Evolutionary conservation across 2,113 vertebrate genomes (phyloP), one percentile per base, ranked within the genome.

Genomic region (Carollia perspicillata): DNA sequence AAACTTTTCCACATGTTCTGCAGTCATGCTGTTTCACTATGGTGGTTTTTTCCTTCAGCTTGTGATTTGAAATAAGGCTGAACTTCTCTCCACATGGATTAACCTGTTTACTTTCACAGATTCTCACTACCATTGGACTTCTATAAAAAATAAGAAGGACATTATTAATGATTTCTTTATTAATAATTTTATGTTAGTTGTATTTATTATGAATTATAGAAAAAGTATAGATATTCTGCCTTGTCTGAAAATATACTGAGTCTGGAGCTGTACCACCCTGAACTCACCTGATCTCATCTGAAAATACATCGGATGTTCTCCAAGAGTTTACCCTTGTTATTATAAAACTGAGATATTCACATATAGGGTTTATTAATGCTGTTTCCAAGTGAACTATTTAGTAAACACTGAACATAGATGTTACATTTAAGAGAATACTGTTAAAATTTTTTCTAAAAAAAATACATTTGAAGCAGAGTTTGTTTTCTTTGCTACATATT

Each of bases 1-100:
- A 93, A 55, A 47, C 60, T 75, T 71, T 65, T 8, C 89, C 92
- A 51, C 96, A 96, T 8, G 84, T 79, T 10, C 84, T 49, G 20
- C 96, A 96, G 33, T 49, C 14, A 2, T 49, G 66, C 14, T 30
- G 68, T 49, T 72, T 83, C 12, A 49, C 33, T 22, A 33, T 22
- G 4, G 17, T 74, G 40, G 80, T 72, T 71, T 86, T 72, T 65
- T 71, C 63, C 3, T 63, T 86, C 42, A 80, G 30, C 5, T 2
- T 80, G 47, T 55, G 17, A 30, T 65, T 86, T 72, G 74, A 75
- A 81, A 55, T 49, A 42, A 65, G 55, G 53, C 65, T 58, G 74
- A 80, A 53, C 9, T 37, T 74, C 53, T 65, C 55, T 92, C 44
- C 40, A 44, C 26, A 30, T 30, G 14, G 37, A 72, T 26, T 42